A percentile compares a stretch with the other conserved stretches of the same genome.
These are phyloP conservation scores for Orbicella faveolata DNA, from an alignment of 64 coral and sea anemone species.

Conservation along the genomic window DNA sequence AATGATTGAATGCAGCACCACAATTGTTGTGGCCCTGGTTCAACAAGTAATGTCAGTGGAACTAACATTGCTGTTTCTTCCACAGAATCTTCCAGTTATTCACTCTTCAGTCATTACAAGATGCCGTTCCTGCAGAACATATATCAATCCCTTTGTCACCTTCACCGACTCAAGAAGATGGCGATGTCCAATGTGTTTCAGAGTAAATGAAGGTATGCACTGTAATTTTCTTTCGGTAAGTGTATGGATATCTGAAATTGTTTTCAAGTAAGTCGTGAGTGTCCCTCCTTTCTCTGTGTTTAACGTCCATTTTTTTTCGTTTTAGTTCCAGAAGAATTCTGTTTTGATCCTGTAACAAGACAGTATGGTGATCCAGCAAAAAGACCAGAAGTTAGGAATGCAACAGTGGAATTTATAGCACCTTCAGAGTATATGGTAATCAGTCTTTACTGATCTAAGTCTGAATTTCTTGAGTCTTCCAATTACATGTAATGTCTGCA, in stretches of 20 bases:
- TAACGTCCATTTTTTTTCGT: not conserved
- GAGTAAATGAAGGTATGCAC: constrained; percentile 89
- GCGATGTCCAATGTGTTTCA: constrained; percentile 96
- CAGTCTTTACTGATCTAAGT: not conserved
- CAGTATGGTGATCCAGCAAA: constrained; percentile 92
- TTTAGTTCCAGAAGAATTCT: constrained; percentile 96
- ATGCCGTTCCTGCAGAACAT: constrained; percentile 98
- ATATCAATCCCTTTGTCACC: constrained; percentile 99
- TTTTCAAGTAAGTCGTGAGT: not conserved
- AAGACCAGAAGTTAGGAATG: constrained; percentile 92
- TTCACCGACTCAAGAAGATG: constrained; percentile 91
- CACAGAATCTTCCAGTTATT: constrained; percentile 91
- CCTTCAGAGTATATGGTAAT: constrained; percentile 96
- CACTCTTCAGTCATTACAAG: constrained; percentile 94
- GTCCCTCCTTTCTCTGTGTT: too few species aligned
- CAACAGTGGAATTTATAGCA: constrained; percentile 98
- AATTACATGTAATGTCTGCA: not conserved
- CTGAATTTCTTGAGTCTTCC: not conserved
- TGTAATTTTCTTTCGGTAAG: not conserved
- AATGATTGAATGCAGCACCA: too few species aligned
- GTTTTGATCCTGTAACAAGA: constrained; percentile 89
- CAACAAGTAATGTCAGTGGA: not conserved
- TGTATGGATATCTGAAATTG: not conserved
- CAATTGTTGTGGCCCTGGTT: too few species aligned
- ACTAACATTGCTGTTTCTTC: not conserved